Evolutionary conservation across 1,140 invertebrate species (phyloP), one percentile per base, ranked within the genome.

Genomic region (Scylla paramamosain): DNA sequence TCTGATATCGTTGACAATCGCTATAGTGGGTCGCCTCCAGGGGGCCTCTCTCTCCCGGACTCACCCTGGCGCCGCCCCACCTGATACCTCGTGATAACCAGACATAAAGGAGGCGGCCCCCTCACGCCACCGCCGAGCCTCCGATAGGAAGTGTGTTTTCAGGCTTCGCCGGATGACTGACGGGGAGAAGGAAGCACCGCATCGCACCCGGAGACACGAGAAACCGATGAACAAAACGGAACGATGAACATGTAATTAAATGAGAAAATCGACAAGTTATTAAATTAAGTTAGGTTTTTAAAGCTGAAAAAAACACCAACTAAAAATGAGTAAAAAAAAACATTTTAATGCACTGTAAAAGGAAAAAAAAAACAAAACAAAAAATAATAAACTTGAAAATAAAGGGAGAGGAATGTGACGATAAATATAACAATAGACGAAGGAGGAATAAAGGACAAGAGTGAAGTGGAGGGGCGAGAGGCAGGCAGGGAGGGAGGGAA

Each of bases 1-100:
- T 93, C 83, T 31, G 87, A 87, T 87, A 93, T 93, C 92, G 28
- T 48, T 48, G 83, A 93, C 84, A 87, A 88, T 31, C 32, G 45
- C n/a, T 31, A 46, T 25, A 31, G 31, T 46, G 92, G 59, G 29
- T 93, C 92, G 84, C 82, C 84, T 59, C 4, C 83, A 39, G 92
- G 14, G 4, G 67, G 52, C 16, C 52, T 10, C 28, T 16, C 52
- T 59, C 39, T 45, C 91, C 59, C 39, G 3, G 28, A 32, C 32
- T 59, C 46, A 91, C 14, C 45, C 67, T n/a, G 25, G 67, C 67
- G 67, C 67, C 67, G 67, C 67, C 67, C 67, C 67, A 77, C 67
- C 67, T 77, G 67, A 77, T 77, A 77, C 67, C 25, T 77, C 67
- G 67, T 77, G 67, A 77, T 77, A 77, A 77, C 67, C 67, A n/a